Evolutionary conservation across 1,140 invertebrate genomes (phyloP).

Genomic region (Atta colombica): DNA sequence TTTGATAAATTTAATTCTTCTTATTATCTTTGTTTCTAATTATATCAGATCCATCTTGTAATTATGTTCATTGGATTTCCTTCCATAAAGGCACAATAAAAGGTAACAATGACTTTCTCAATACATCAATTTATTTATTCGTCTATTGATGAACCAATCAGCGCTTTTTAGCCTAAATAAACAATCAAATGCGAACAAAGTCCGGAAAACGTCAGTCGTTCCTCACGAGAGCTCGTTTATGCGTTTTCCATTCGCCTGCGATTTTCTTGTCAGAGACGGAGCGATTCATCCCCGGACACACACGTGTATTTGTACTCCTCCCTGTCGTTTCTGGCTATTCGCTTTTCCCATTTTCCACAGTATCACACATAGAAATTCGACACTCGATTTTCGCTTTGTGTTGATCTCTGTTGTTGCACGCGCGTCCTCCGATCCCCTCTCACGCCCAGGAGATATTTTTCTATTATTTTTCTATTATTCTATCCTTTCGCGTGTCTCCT

Average conservation of each 20-base stretch:
- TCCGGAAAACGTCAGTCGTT: neutral
- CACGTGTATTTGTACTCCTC: slow-evolving; percentile 9
- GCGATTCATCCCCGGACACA: neutral
- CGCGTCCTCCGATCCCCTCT: neutral
- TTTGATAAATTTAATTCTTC: neutral
- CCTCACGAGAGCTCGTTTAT: neutral
- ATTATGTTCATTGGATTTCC: neutral
- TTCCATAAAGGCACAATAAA: neutral
- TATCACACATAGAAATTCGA: slow-evolving; percentile 48
- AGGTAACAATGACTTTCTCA: slow-evolving; percentile 17
- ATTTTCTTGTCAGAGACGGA: neutral
- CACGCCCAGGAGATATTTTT: slow-evolving; percentile 9
- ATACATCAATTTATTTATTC: neutral
- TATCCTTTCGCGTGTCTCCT: neutral
- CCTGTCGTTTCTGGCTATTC: neutral
- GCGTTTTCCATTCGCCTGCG: slow-evolving; percentile 16
- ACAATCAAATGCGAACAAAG: slow-evolving; percentile 23
- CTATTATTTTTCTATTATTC: slow-evolving; percentile 42
- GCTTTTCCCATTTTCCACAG: slow-evolving; percentile 20
- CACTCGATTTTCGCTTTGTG: slow-evolving; percentile 42
- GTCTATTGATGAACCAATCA: slow-evolving; percentile 22
- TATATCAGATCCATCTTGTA: neutral
- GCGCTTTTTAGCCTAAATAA: slow-evolving; percentile 34
- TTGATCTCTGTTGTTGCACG: slow-evolving; percentile 14
- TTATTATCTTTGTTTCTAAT: neutral